phyloP scores from a whole-genome alignment of 2,113 vertebrate genomes.

The Glaucomys volans region DNA sequence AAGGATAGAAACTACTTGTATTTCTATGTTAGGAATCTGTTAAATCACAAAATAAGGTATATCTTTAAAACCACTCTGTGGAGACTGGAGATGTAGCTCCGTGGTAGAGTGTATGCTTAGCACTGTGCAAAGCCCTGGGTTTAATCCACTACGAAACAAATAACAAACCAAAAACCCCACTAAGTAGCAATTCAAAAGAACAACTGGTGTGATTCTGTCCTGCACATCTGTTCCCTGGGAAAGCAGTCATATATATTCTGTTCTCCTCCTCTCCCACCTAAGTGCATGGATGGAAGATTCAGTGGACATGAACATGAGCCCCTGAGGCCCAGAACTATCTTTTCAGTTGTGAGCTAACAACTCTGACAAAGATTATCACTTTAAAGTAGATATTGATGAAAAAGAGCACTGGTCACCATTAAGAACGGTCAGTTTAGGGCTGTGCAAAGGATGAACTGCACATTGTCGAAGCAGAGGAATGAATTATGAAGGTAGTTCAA shows the following conservation, averaged over 20 bases:
- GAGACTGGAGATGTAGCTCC: background rate
- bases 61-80: background rate
- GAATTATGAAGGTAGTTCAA: background rate
- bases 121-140: background rate
- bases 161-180: background rate
- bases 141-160: background rate
- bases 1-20: background rate
- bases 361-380: conserved; percentile 93
- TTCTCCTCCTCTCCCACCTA: conserved; percentile 6
- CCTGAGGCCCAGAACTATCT: conserved; percentile 93
- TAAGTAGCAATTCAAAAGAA: background rate
- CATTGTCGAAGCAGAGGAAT: background rate
- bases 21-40: background rate
- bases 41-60: background rate
- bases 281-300: conserved; percentile 84
- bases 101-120: background rate
- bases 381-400: conserved; percentile 95
- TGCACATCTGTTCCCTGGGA: rapidly evolving
- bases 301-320: conserved; percentile 91
- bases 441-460: background rate
- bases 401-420: background rate
- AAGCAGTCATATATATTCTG: background rate
- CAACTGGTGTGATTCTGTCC: conserved; percentile 75
- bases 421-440: background rate
- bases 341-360: conserved; percentile 94